phyloP scores from a whole-genome alignment of 2,888 invertebrate species.

The Torymus tubicola region DNA sequence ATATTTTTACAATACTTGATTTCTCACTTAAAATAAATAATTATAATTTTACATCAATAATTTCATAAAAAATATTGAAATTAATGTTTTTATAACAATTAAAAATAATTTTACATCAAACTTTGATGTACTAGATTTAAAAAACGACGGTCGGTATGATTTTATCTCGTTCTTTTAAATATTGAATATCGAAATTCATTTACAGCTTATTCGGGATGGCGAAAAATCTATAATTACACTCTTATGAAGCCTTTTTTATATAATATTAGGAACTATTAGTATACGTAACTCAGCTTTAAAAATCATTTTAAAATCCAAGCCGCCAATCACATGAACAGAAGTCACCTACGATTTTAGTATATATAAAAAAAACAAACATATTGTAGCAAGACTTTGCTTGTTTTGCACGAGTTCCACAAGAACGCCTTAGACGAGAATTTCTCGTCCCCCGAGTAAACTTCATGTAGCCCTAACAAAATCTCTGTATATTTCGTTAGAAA shows the following conservation, averaged over 20 bases:
- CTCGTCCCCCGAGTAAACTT: slow-evolving; percentile 22
- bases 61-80: slow-evolving; percentile 44
- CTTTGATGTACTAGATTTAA: slow-evolving; percentile 2
- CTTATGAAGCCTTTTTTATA: slow-evolving; percentile 35
- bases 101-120: slow-evolving; percentile 28
- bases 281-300: slow-evolving; percentile 53
- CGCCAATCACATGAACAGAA: slow-evolving; percentile 56
- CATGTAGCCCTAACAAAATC: slow-evolving; percentile 19
- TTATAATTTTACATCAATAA: slow-evolving; percentile 5
- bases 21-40: slow-evolving; percentile 48
- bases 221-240: slow-evolving; percentile 39
- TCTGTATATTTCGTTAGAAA: slow-evolving; percentile 11
- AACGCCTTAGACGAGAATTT: background rate
- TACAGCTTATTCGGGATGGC: slow-evolving; percentile 35
- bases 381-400: slow-evolving; percentile 40
- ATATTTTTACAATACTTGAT: slow-evolving; percentile 50
- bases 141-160: slow-evolving; percentile 26
- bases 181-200: slow-evolving; percentile 24
- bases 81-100: slow-evolving; percentile 17
- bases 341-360: slow-evolving; percentile 28
- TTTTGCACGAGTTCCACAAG: slow-evolving; percentile 34
- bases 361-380: slow-evolving; percentile 39
- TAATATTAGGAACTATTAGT: slow-evolving; percentile 58
- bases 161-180: slow-evolving; percentile 24
- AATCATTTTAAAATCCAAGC: slow-evolving; percentile 51